These are phyloP conservation scores for Acrocephalus scirpaceus DNA, from an alignment of 2,797 vertebrate species.

Conservation along the genomic window DNA sequence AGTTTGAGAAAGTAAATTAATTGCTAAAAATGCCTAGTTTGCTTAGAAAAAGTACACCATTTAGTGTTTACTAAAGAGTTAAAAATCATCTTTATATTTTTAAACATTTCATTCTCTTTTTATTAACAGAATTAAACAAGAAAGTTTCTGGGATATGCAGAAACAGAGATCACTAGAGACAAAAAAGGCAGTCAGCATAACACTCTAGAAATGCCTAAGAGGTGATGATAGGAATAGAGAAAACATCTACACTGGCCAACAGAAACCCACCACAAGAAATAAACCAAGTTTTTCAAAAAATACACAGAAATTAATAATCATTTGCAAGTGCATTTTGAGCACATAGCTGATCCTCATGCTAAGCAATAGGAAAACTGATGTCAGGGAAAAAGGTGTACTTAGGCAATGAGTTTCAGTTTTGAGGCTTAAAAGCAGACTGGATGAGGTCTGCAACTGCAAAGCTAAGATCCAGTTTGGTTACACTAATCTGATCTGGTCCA, in stretches of 20 bases:
- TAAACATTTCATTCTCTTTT: neutral
- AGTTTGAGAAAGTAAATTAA: constrained; percentile 36
- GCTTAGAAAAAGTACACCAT: neutral
- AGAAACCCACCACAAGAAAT: constrained; percentile 27
- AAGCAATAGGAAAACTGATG: neutral
- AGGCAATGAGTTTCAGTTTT: neutral
- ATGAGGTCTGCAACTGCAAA: neutral
- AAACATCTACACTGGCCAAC: neutral
- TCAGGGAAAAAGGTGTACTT: neutral
- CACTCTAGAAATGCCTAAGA: constrained; percentile 10
- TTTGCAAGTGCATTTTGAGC: neutral
- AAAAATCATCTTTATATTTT: neutral
- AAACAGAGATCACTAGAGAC: neutral
- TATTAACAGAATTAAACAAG: constrained; percentile 6
- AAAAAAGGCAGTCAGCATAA: neutral
- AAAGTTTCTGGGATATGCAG: neutral
- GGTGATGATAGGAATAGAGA: neutral
- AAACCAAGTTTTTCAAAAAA: constrained; percentile 5
- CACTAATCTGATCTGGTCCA: neutral
- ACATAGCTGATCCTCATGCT: neutral
- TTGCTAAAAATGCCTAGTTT: constrained; percentile 20
- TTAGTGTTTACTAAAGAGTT: constrained; percentile 14
- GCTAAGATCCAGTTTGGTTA: neutral
- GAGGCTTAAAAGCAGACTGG: neutral
- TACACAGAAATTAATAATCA: constrained; percentile 15